Base-by-base conservation (phyloP, 2,113 vertebrate genomes). In the Orientallactaga bullata region DNA sequence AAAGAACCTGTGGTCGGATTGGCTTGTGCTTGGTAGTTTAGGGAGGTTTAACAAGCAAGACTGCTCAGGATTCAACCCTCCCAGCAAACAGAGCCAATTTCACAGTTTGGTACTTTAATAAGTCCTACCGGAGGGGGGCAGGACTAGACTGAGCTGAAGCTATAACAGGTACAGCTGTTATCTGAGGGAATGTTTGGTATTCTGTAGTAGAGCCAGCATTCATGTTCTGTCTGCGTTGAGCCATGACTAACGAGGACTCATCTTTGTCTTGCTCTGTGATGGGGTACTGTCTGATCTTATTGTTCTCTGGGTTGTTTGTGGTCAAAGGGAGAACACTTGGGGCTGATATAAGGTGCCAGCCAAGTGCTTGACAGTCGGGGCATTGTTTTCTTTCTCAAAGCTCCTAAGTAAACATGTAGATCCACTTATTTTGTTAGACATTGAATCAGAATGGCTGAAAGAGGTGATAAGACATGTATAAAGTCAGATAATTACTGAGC, bases 221-320 rank as follows among this genome's bases (percentile, higher is more conserved):
- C 16, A 0, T 0, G 3, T 30, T 72, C 20, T 72, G 8, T 65
- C 24, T 35, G 9, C 51, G 17, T 4, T 72, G 42, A 37, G 28
- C 7, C 0, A 0, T 24, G 89, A 32, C 2, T 39, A 16, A 47
- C 2, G 2, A 3, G 3, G 4, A 24, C n/a, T n/a, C 55, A 55
- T 55, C 28, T 68, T 30, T 30, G 7, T 24, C 26, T 6, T 1
- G 2, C 16, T 17, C 2, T 30, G 0, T n/a, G 21, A 17, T 42
- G 16, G 26, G 42, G 7, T 6, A 17, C 7, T 28, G 51, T 24
- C 28, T 35, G 73, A 32, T 11, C 7, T 37, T 63, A 32, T 11
- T 58, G 18, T 23, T 39, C 23, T 94, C 60, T 58, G 17, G 8
- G 15, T 15, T 18, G 55, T 72, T 79, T 85, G 0, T 28, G 55